Conservation (phyloP, 1,140 invertebrate species). For the Nephila pilipes region DNA sequence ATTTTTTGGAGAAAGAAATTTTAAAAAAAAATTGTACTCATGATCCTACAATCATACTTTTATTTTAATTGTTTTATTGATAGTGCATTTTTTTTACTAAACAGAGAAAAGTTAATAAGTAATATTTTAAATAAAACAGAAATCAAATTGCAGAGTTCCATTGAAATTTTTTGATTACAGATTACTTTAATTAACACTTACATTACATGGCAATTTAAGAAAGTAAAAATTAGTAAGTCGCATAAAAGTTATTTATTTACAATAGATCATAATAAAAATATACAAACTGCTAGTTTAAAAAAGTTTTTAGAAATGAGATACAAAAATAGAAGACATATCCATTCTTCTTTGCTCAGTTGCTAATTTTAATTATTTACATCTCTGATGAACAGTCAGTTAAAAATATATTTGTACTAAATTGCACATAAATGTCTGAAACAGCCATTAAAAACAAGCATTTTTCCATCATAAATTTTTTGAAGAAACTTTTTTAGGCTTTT, state of each 20-base stretch:
- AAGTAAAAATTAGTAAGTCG: background rate
- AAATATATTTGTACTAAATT: background rate
- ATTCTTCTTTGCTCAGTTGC: background rate
- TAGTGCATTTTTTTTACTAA: too few species aligned
- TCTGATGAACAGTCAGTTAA: background rate
- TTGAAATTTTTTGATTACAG: too few species aligned
- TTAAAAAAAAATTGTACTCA: too few species aligned
- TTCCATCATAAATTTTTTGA: conserved; percentile 3
- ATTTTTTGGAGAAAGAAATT: too few species aligned
- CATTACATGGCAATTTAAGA: too few species aligned
- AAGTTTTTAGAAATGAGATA: background rate
- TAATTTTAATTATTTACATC: too few species aligned
- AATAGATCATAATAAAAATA: background rate
- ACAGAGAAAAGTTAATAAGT: too few species aligned
- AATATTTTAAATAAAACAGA: too few species aligned
- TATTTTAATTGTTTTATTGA: too few species aligned
- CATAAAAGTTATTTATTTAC: conserved; percentile 27
- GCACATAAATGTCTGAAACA: background rate
- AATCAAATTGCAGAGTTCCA: too few species aligned
- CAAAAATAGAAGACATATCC: background rate
- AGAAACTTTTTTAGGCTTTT: background rate
- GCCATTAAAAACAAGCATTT: background rate
- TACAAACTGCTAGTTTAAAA: background rate
- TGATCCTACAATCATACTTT: too few species aligned
- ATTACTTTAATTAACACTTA: too few species aligned